Evolutionary conservation across 1,140 invertebrate genomes (phyloP).

Genomic region (Chrysoperla carnea): DNA sequence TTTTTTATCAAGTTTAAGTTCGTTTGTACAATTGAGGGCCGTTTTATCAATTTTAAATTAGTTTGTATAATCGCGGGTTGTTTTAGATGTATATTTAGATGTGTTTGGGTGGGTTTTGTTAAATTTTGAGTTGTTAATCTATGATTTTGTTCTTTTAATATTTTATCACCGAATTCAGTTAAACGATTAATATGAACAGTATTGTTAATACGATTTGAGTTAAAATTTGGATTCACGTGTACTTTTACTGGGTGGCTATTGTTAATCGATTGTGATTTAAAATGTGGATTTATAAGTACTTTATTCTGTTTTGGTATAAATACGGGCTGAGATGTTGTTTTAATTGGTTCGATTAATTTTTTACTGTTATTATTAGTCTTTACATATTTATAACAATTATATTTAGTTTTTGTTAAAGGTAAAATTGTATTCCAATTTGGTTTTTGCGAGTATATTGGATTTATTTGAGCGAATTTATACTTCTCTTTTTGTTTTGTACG

Average conservation of each 20-base stretch:
- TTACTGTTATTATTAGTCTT: constrained; percentile 2
- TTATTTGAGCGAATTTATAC: background rate
- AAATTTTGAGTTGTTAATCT: no score
- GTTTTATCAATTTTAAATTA: no score
- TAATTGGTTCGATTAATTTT: background rate
- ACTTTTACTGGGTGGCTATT: constrained; percentile 2
- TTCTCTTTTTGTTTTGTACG: background rate
- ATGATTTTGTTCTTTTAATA: constrained; percentile 2
- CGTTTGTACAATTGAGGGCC: no score
- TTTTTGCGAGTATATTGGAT: background rate
- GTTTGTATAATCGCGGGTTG: no score
- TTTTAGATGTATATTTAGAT: no score
- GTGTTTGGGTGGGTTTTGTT: no score
- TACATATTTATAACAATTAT: background rate
- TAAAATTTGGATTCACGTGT: constrained; percentile 11
- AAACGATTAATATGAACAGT: constrained; percentile 8
- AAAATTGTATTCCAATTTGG: background rate
- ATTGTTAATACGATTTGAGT: background rate
- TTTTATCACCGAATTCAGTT: constrained; percentile 7
- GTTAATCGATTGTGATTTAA: constrained; percentile 4
- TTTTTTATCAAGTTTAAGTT: no score
- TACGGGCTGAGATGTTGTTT: constrained; percentile 13
- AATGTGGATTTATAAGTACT: constrained; percentile 18
- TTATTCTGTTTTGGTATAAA: constrained; percentile 13
- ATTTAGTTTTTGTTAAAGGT: background rate